Evolutionary conservation across 2,888 invertebrate species (phyloP).

Genomic region (Pyrocoelia pectoralis): DNA sequence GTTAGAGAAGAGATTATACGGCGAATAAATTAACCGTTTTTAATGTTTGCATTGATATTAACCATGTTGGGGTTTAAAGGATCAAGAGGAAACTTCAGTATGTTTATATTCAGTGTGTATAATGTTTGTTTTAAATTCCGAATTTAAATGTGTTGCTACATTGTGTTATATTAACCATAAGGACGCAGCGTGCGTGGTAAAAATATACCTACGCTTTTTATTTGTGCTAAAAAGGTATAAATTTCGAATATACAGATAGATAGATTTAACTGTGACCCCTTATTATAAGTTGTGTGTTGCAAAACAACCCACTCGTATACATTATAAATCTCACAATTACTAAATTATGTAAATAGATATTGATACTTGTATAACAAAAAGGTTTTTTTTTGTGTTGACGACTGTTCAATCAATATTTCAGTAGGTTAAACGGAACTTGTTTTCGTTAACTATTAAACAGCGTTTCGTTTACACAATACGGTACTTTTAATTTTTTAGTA

Average conservation of each 20-base stretch:
- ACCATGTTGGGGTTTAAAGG: background rate
- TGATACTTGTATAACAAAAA: background rate
- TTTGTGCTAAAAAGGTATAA: too few species aligned
- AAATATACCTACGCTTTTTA: too few species aligned
- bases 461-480: background rate
- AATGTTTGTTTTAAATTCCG: slow-evolving; percentile 3
- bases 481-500: background rate
- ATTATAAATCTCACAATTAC: background rate
- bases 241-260: background rate
- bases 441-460: background rate
- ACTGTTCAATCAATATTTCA: background rate
- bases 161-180: background rate
- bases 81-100: background rate
- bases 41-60: slow-evolving; percentile 3
- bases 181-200: too few species aligned
- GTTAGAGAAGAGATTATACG: slow-evolving; percentile 3
- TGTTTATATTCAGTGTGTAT: background rate
- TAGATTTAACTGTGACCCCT: too few species aligned
- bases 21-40: slow-evolving; percentile 3
- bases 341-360: background rate
- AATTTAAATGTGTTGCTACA: background rate
- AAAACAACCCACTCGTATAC: too few species aligned
- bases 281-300: too few species aligned
- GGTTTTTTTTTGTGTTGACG: background rate
- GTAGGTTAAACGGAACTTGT: background rate